Percentiles rank a stretch among this genome's conserved stretches.
These are phyloP conservation scores for Anas bahamensis DNA, from an alignment of 2,797 vertebrate species.

Conservation along the genomic window DNA sequence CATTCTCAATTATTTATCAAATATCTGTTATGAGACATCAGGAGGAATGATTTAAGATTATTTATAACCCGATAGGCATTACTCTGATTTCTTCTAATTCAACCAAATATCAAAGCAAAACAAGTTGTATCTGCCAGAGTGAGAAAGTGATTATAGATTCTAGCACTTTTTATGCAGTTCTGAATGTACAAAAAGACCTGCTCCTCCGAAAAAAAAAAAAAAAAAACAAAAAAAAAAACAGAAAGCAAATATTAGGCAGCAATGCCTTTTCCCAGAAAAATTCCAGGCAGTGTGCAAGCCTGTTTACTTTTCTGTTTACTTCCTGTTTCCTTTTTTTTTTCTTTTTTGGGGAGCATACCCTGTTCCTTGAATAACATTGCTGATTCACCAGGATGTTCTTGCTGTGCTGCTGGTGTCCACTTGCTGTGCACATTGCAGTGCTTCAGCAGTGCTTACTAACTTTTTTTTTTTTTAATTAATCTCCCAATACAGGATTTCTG, in stretches of 20 bases:
- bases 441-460: not conserved
- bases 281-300: not conserved
- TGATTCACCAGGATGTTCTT: not conserved
- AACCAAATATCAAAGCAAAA: not conserved
- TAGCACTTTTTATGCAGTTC: not conserved
- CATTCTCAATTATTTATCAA: not conserved
- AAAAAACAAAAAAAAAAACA: not conserved
- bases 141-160: not conserved
- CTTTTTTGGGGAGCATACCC: not conserved
- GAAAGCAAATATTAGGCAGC: not conserved
- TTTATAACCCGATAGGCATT: not conserved
- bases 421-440: accelerated
- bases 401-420: not conserved
- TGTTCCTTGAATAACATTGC: not conserved
- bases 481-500: not conserved
- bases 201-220: not conserved
- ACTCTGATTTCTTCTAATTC: constrained; percentile 20
- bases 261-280: not conserved
- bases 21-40: not conserved
- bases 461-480: not conserved
- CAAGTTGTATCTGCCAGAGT: not conserved
- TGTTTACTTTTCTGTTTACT: not conserved
- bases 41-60: not conserved
- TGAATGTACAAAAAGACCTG: not conserved
- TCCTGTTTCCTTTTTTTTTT: not conserved